A percentile compares a stretch with the other conserved stretches of the same genome.
Conservation (phyloP, 2,888 invertebrate genomes). For the Nomada flava region DNA sequence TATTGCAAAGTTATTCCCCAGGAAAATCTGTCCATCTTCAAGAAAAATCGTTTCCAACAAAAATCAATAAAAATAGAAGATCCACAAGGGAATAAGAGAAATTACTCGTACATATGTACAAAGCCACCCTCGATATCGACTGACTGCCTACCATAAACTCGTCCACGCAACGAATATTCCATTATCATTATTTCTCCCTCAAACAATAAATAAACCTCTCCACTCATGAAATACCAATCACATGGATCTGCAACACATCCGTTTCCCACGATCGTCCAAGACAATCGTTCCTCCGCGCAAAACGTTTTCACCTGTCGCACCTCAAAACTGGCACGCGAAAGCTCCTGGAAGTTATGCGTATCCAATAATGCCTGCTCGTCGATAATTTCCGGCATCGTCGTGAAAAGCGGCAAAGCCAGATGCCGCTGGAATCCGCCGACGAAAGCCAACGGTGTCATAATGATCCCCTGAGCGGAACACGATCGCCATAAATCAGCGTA, state of each 20-base stretch:
- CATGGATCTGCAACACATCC: not conserved
- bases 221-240: too few relatives aligned
- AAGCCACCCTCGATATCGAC: too few relatives aligned
- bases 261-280: constrained; percentile 43
- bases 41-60: too few relatives aligned
- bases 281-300: constrained; percentile 24
- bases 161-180: too few relatives aligned
- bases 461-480: constrained; percentile 67
- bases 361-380: constrained; percentile 50
- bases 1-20: too few relatives aligned
- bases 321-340: constrained; percentile 41
- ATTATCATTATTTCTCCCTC: too few relatives aligned
- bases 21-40: too few relatives aligned
- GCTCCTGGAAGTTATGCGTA: constrained; percentile 27
- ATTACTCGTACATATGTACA: too few relatives aligned
- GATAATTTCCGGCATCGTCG: constrained; percentile 49
- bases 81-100: too few relatives aligned
- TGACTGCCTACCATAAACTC: too few relatives aligned
- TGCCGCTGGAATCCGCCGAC: constrained; percentile 60
- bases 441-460: constrained; percentile 71
- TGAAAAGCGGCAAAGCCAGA: constrained; percentile 42
- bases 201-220: too few relatives aligned
- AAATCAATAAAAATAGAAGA: too few relatives aligned
- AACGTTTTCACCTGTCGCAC: constrained; percentile 26
- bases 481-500: constrained; percentile 69